Evolutionary conservation across 2,888 invertebrate genomes (phyloP), one percentile per base, ranked within the genome.

Genomic region (Athalia rosae): DNA sequence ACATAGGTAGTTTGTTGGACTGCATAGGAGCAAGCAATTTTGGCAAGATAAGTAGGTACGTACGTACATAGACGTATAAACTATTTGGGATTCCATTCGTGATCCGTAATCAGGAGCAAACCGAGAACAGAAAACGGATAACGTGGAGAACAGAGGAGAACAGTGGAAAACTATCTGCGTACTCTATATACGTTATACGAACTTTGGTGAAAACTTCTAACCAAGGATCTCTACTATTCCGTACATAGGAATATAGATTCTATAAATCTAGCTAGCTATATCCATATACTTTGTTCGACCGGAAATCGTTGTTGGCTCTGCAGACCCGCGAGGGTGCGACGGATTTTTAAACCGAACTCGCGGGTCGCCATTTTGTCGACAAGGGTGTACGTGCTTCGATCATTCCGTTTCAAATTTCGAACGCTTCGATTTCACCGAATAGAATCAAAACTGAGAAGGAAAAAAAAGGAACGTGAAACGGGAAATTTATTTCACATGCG

Each of bases 101-200:
- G 71, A 71, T 58, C 71, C 58, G 71, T 71, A 71, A 71, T 71
- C 71, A 71, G 71, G 8, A 13, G 58, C 15, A 71, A 71, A 71
- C 56, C 45, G 71, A 15, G 58, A 71, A 71, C n/a, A 28, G 28
- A 28, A 28, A 28, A 28, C 28, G 28, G 28, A 28, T 28, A 28
- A 28, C 28, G 28, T 28, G 28, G 28, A 28, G 28, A 28, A 28
- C 28, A 28, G 28, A 28, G 28, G 28, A 28, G 28, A 28, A 28
- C 28, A 28, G 28, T 28, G 28, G 28, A 28, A 43, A 71, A 71
- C 71, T 71, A 71, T 71, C 71, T 71, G 58, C 28, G 28, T 28
- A 28, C 28, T 28, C 28, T 2, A 28, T 28, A 28, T 28, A 28
- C 2, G 15, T 7, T 13, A 9, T 43, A 15, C 47, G 45, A 71